These are phyloP conservation scores for Patella ulyssiponensis DNA, from an alignment of 2,888 invertebrate species.

Conservation along the genomic window DNA sequence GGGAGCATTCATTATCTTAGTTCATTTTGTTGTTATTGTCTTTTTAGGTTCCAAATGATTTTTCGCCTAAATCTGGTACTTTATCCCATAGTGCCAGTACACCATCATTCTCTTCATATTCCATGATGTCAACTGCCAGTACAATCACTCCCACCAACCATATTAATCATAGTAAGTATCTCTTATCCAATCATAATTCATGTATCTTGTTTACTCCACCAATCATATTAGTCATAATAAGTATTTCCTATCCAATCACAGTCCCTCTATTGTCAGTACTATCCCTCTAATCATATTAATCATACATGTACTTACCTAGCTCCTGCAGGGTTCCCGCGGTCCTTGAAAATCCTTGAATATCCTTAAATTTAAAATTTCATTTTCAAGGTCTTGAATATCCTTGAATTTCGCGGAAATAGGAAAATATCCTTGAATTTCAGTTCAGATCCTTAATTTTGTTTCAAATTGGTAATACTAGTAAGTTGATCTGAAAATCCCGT, in stretches of 20 bases:
- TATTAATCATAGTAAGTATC: constrained; percentile 10
- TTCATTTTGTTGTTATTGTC: background rate
- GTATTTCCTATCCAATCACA: background rate
- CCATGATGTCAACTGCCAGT: constrained; percentile 28
- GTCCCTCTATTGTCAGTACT: background rate
- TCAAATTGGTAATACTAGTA: too few species aligned
- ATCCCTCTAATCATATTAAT: background rate
- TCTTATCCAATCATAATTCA: background rate
- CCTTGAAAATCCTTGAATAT: too few species aligned
- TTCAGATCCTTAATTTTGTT: too few species aligned
- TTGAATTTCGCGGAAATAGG: too few species aligned
- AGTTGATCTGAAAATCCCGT: too few species aligned
- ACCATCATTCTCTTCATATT: constrained; percentile 60
- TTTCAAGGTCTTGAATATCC: too few species aligned
- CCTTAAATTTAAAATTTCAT: too few species aligned
- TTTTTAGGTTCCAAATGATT: constrained; percentile 52
- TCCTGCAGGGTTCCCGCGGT: too few species aligned
- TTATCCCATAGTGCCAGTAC: constrained; percentile 64
- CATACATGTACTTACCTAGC: too few species aligned
- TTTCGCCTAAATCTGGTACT: constrained; percentile 50
- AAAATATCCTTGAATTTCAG: too few species aligned
- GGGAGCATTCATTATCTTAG: too few species aligned
- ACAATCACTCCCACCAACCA: constrained; percentile 13
- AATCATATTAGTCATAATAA: background rate
- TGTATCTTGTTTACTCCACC: background rate